These are phyloP conservation scores for Dromococcyx pavoninus DNA, from an alignment of 2,797 vertebrate genomes.

Conservation along the genomic window DNA sequence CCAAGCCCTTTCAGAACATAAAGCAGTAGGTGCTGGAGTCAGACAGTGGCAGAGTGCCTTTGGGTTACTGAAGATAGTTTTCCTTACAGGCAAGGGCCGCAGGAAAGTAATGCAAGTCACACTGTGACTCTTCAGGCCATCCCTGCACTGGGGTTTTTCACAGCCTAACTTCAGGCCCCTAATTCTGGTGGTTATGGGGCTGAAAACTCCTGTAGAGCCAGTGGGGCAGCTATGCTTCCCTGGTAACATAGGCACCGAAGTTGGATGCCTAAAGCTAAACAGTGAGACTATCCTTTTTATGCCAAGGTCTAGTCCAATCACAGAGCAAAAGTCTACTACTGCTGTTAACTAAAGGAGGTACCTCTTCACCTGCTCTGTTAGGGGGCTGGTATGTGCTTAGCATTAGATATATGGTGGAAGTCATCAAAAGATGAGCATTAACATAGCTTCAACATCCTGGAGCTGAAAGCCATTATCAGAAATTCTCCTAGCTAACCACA, in stretches of 20 bases:
- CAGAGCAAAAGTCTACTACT: neutral
- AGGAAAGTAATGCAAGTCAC: fast-evolving
- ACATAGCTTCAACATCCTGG: neutral
- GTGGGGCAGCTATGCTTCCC: no score
- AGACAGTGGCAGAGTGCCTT: neutral
- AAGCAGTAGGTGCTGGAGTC: neutral
- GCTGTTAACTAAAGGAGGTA: neutral
- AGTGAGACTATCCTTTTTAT: neutral
- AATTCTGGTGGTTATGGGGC: neutral
- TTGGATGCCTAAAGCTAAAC: neutral
- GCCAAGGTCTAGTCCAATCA: neutral
- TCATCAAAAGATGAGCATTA: neutral
- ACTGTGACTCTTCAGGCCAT: neutral
- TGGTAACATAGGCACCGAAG: no score
- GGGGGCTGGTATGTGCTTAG: no score
- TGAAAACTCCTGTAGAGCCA: neutral
- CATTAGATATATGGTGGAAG: neutral
- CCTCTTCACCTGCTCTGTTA: neutral
- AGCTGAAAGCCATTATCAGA: neutral
- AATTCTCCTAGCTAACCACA: neutral
- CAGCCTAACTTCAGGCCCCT: neutral
- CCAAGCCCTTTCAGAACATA: neutral
- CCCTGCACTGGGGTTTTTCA: neutral
- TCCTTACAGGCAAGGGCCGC: neutral
- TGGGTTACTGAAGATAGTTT: neutral